phyloP scores from a whole-genome alignment of 2,888 invertebrate species.

The Thera obeliscata region DNA sequence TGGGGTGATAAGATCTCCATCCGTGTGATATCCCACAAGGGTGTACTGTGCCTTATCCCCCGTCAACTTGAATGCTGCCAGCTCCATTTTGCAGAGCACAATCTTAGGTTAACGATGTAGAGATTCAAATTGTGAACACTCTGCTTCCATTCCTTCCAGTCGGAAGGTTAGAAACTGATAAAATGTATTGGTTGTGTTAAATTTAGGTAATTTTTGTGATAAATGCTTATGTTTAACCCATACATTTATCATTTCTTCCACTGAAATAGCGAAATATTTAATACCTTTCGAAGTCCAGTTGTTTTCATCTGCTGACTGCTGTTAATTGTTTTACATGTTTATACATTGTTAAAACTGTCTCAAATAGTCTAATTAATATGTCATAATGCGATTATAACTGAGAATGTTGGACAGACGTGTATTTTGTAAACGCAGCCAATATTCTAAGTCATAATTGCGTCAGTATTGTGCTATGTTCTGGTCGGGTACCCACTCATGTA shows the following conservation, averaged over 20 bases:
- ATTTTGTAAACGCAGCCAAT: constrained; percentile 22
- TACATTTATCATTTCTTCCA: constrained; percentile 32
- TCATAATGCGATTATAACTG: constrained; percentile 14
- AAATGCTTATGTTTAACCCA: constrained; percentile 23
- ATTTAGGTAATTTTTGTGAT: constrained; percentile 27
- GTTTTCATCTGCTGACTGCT: constrained; percentile 29
- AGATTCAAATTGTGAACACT: constrained; percentile 19
- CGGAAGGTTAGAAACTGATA: constrained; percentile 17
- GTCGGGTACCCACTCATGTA: constrained; percentile 35
- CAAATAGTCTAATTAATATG: constrained; percentile 28
- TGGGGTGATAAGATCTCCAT: constrained; percentile 27
- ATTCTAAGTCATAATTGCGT: constrained; percentile 20
- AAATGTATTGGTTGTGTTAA: constrained; percentile 31
- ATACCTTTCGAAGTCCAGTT: constrained; percentile 23
- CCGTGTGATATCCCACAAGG: constrained; percentile 30
- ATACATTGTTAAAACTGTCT: constrained; percentile 31
- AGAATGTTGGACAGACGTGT: constrained; percentile 19
- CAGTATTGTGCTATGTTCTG: constrained; percentile 31
- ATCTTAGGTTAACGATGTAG: constrained; percentile 25
- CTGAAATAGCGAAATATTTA: constrained; percentile 25
- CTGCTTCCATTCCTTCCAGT: constrained; percentile 18
- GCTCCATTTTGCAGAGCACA: constrained; percentile 28
- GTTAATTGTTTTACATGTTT: constrained; percentile 33
- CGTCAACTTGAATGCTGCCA: constrained; percentile 33
- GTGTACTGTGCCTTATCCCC: constrained; percentile 34